phyloP scores from a whole-genome alignment of 1,140 invertebrate genomes.

The Drosophila bocki region DNA sequence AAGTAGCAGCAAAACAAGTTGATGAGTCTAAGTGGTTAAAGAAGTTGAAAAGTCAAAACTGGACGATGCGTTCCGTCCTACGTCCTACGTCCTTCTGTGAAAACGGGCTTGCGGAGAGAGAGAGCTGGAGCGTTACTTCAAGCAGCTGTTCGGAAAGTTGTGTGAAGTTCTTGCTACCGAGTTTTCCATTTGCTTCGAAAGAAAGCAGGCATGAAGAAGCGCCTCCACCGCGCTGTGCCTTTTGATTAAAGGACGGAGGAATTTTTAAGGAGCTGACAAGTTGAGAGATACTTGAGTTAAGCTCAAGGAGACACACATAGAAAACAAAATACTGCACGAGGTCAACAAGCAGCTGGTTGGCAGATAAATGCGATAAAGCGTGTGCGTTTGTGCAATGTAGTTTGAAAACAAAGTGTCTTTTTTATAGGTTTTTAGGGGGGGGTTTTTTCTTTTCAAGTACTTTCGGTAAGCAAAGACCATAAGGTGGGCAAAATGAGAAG shows the following conservation, averaged over 20 bases:
- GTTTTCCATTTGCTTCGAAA: conserved; percentile 40
- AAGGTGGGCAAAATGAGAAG: background rate
- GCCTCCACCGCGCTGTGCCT: conserved; percentile 16
- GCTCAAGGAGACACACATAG: conserved; percentile 20
- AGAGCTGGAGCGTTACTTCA: conserved; percentile 38
- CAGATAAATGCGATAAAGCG: conserved; percentile 27
- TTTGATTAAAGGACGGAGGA: conserved; percentile 44
- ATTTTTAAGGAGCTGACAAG: conserved; percentile 48
- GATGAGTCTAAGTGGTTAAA: conserved; percentile 68
- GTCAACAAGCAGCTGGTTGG: conserved; percentile 23
- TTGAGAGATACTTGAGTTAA: conserved; percentile 43
- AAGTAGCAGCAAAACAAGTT: conserved; percentile 63
- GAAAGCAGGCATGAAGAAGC: conserved; percentile 23
- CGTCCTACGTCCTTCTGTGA: conserved; percentile 9
- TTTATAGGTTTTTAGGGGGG: background rate
- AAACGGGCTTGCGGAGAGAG: background rate
- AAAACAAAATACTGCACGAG: conserved; percentile 22
- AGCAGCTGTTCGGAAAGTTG: conserved; percentile 58
- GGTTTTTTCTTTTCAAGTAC: too few relatives aligned
- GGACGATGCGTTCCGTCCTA: conserved; percentile 44
- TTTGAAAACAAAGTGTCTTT: background rate
- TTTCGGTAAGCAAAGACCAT: background rate
- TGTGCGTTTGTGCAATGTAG: background rate
- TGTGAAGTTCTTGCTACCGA: conserved; percentile 26
- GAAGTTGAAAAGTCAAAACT: conserved; percentile 67